Conservation (phyloP, 2,888 invertebrate genomes). For the Copidosoma aretas region DNA sequence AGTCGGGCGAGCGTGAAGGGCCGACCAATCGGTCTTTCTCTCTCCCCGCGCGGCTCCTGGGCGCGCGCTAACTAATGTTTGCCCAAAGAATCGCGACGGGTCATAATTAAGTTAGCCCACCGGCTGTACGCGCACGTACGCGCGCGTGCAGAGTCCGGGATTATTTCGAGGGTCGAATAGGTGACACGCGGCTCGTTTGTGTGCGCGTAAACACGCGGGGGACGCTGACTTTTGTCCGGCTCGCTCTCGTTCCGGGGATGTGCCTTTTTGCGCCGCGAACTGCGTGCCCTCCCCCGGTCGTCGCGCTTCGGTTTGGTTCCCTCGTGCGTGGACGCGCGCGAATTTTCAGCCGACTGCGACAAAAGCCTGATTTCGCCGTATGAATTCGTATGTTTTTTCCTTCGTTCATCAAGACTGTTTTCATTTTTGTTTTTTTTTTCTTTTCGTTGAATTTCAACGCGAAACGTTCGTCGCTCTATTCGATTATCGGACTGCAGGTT, state of each 20-base stretch:
- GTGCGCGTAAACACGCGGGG: not conserved
- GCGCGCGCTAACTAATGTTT: conserved; percentile 62
- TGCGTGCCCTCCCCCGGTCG: no score
- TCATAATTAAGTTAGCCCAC: conserved; percentile 55
- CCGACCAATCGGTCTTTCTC: not conserved
- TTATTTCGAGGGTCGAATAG: not conserved
- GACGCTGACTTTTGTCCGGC: not conserved
- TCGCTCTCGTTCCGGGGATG: not conserved
- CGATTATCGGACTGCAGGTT: no score
- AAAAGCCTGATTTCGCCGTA: no score
- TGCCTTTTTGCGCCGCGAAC: no score
- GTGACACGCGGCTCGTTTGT: not conserved
- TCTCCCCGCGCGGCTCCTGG: not conserved
- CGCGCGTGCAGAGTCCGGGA: not conserved
- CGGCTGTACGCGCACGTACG: not conserved
- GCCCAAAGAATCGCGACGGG: conserved; percentile 58
- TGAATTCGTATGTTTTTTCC: no score
- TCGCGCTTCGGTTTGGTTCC: no score
- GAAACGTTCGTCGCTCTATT: no score
- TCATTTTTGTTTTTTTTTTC: no score
- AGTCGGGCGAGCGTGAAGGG: conserved; percentile 11
- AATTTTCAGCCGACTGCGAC: no score
- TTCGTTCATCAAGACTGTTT: no score
- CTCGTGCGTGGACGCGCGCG: no score
- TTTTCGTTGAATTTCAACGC: no score